These are phyloP conservation scores for Papilio gigon DNA, from an alignment of 2,888 invertebrate species.

Conservation along the genomic window DNA sequence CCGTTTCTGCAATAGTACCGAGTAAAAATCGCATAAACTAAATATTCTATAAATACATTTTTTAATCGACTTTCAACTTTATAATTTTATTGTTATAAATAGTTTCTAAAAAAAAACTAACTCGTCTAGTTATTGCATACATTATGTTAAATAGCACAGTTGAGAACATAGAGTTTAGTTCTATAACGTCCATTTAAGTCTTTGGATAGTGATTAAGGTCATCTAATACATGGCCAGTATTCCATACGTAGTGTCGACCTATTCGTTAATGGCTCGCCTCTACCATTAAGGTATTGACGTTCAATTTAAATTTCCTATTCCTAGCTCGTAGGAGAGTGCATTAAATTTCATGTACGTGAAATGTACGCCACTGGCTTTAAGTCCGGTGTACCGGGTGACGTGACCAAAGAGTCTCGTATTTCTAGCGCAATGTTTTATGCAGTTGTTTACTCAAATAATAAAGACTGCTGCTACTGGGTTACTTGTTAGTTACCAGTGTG, in stretches of 20 bases:
- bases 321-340: constrained; percentile 20
- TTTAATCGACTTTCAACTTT: too few relatives aligned
- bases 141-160: too few relatives aligned
- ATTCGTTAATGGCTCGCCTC: neutral
- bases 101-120: too few relatives aligned
- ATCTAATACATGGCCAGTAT: neutral
- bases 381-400: constrained; percentile 21
- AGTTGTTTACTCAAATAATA: neutral
- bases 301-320: constrained; percentile 21
- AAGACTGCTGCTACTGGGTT: neutral
- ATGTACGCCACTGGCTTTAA: constrained; percentile 15
- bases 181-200: too few relatives aligned
- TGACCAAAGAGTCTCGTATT: constrained; percentile 10
- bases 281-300: neutral
- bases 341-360: constrained; percentile 29
- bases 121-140: too few relatives aligned
- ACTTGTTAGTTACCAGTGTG: too few relatives aligned
- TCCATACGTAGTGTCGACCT: neutral
- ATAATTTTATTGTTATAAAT: too few relatives aligned
- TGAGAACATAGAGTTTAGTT: too few relatives aligned
- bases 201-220: neutral
- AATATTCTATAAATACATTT: too few relatives aligned
- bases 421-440: constrained; percentile 1
- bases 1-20: too few relatives aligned
- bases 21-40: too few relatives aligned